Evolutionary conservation across 2,888 invertebrate genomes (phyloP).

Genomic region (Cataglyphis altisquamis): DNA sequence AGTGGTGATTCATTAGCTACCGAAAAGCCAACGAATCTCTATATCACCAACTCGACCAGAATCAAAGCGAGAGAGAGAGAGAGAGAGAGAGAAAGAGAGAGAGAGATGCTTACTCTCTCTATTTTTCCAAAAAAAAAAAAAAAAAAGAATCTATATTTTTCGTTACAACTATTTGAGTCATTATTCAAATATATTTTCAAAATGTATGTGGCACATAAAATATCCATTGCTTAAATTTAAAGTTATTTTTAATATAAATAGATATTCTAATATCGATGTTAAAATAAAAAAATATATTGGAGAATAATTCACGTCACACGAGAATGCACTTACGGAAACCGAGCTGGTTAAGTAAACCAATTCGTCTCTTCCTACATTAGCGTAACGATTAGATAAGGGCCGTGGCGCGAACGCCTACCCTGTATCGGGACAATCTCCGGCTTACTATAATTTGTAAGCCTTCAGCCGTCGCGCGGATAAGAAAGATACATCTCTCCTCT

Average conservation of each 20-base stretch:
- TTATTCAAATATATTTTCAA: not conserved
- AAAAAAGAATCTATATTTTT: not conserved
- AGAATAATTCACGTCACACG: not conserved
- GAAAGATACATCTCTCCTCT: conserved; percentile 79
- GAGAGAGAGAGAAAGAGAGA: no score
- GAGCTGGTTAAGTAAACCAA: conserved; percentile 47
- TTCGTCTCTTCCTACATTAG: conserved; percentile 51
- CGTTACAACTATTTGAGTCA: not conserved
- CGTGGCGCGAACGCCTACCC: conserved; percentile 45
- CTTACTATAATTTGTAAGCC: conserved; percentile 64
- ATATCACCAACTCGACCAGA: conserved; percentile 51
- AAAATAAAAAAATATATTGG: not conserved
- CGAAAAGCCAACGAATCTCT: conserved; percentile 65
- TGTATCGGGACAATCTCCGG: conserved; percentile 58
- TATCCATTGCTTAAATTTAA: not conserved
- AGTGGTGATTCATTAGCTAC: conserved; percentile 80
- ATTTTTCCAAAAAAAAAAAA: no score
- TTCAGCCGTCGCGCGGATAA: conserved; percentile 58
- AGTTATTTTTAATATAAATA: not conserved
- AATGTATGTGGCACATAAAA: not conserved
- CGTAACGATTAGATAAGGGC: conserved; percentile 59
- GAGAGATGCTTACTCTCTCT: not conserved
- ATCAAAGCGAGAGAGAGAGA: not conserved
- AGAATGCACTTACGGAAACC: not conserved
- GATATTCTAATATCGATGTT: not conserved